A percentile compares a stretch with the other conserved stretches of the same genome.
These are phyloP conservation scores for Neogobius melanostomus DNA, from an alignment of 2,113 vertebrate genomes.

Conservation along the genomic window DNA sequence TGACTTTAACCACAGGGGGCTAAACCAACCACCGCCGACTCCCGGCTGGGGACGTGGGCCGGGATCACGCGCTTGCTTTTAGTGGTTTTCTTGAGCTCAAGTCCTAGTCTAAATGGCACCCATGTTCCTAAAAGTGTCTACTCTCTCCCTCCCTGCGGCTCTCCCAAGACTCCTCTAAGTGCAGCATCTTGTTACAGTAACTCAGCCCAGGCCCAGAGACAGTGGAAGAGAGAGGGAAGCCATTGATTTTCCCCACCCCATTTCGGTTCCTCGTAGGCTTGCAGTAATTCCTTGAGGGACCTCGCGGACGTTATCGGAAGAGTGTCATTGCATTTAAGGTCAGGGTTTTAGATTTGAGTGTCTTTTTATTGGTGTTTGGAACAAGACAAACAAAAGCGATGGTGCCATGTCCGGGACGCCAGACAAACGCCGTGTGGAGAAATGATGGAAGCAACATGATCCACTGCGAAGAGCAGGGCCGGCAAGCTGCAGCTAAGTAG, in stretches of 20 bases:
- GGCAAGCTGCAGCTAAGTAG: slow-evolving; percentile 53
- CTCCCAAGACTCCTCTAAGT: slow-evolving; percentile 79
- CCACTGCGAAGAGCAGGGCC: slow-evolving; percentile 44
- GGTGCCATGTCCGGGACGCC: slow-evolving; percentile 49
- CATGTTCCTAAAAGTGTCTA: slow-evolving; percentile 78
- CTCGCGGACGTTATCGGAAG: slow-evolving; percentile 76
- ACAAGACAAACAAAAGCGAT: slow-evolving; percentile 59
- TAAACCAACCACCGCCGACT: slow-evolving; percentile 40
- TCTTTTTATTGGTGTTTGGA: slow-evolving; percentile 63
- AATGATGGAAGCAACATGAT: slow-evolving; percentile 52
- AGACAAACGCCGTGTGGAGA: slow-evolving; percentile 43
- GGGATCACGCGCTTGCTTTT: slow-evolving; percentile 77
- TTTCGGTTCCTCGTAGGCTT: slow-evolving; percentile 76
- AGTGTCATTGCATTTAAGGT: slow-evolving; percentile 78
- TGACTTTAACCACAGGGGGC: slow-evolving; percentile 66
- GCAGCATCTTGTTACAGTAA: slow-evolving; percentile 83
- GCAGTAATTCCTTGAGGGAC: slow-evolving; percentile 74
- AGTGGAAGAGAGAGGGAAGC: slow-evolving; percentile 72
- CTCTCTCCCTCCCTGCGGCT: slow-evolving; percentile 61
- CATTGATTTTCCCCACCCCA: slow-evolving; percentile 76
- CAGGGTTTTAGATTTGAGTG: slow-evolving; percentile 68
- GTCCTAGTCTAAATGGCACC: slow-evolving; percentile 78
- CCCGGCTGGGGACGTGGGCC: slow-evolving; percentile 65
- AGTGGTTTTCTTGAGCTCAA: slow-evolving; percentile 72
- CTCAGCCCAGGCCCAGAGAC: slow-evolving; percentile 78